Evolutionary conservation across 1,140 invertebrate genomes (phyloP), one percentile per base, ranked within the genome.

Genomic region (Scaptomyza pallida): DNA sequence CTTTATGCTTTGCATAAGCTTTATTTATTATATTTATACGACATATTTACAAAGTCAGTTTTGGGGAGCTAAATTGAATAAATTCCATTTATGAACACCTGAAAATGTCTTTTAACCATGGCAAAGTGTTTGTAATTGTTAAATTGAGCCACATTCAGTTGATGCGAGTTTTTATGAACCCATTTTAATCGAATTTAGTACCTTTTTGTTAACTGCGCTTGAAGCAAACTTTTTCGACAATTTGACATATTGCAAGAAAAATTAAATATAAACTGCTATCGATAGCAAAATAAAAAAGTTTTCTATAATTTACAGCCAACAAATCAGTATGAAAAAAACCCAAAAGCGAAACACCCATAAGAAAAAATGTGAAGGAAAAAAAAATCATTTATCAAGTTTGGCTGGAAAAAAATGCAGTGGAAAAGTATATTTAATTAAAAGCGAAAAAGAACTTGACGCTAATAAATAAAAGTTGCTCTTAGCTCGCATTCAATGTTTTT

Each of bases 341-440:
- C 9, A 19, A 48, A 40, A 30, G 30, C 17, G 23, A 47, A 47
- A 37, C 9, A 33, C 55, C 52, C 30, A 13, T 21, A 19, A n/a
- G 26, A 19, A 30, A 5, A 13, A 57, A 33, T 54, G 6, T 9
- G 21, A 16, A 15, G 23, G 68, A 78, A 78, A 80, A 15, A 41
- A 72, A 78, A 78, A 80, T 77, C 82, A 81, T 86, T 81, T 79
- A 75, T 83, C 80, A 83, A 83, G 80, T 70, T 83, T 51, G 35
- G 43, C 13, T 54, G 59, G n/a, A n/a, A n/a, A 52, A 52, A 81
- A 81, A 74, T 73, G 67, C 82, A 44, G 19, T 70, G 48, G 41
- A 73, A 30, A 76, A 76, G 61, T 78, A 57, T 80, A 80, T 85
- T 86, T 81, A 88, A 86, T 86, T 86, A 86, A 86, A 78, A 51